These are phyloP conservation scores for Gymnocephalus cernua DNA, from an alignment of 2,113 vertebrate genomes.

Conservation along the genomic window DNA sequence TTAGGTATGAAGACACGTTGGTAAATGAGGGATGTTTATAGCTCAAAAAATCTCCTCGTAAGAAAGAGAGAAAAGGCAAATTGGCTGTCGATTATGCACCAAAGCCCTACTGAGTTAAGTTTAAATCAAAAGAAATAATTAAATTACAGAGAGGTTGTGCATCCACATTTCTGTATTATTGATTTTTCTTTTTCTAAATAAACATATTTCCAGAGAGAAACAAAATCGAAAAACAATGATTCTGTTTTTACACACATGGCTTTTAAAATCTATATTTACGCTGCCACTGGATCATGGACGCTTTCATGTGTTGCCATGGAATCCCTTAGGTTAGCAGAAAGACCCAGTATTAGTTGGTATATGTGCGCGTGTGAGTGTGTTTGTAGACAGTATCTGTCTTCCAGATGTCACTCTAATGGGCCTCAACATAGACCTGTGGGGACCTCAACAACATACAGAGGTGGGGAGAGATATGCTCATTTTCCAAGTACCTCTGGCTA, in stretches of 20 bases:
- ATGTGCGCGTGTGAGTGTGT: not conserved
- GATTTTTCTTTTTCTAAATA: not conserved
- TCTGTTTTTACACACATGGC: constrained; percentile 6
- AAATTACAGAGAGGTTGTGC: not conserved
- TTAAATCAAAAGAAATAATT: constrained; percentile 1
- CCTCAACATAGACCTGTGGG: constrained; percentile 48
- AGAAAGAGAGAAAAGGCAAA: not conserved
- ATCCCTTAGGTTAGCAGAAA: constrained; percentile 54
- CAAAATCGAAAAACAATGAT: not conserved
- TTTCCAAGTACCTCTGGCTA: constrained; percentile 55
- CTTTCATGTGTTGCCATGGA: constrained; percentile 52
- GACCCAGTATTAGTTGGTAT: constrained; percentile 39
- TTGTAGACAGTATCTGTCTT: constrained; percentile 53
- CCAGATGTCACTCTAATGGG: constrained; percentile 73
- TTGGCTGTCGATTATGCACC: not conserved
- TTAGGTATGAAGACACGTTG: not conserved
- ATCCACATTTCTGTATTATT: not conserved
- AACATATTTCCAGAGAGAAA: not conserved
- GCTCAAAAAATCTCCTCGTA: not conserved
- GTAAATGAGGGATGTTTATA: not conserved
- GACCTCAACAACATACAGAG: constrained; percentile 35
- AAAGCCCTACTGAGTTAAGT: not conserved
- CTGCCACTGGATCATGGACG: constrained; percentile 11
- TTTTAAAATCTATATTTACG: constrained; percentile 43
- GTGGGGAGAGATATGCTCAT: constrained; percentile 42